A percentile compares a stretch with the other conserved stretches of the same genome.
Conservation (phyloP, 1,140 invertebrate species). For the Drosophila ironensis region DNA sequence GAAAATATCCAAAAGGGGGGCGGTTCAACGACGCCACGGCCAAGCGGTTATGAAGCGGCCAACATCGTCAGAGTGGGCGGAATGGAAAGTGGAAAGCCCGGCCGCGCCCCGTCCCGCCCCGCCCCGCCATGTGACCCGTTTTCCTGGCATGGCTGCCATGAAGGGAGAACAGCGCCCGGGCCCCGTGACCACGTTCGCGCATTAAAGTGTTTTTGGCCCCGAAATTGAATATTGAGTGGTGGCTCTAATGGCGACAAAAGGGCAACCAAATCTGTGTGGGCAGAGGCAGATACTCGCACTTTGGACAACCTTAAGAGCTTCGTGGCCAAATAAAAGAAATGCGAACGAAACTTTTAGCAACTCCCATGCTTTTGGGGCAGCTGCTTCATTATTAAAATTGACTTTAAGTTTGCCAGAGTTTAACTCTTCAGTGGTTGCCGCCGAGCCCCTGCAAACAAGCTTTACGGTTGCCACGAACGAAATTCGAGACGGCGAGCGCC, state of each 20-base stretch:
- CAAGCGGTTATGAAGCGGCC: conserved; percentile 64
- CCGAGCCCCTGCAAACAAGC: background rate
- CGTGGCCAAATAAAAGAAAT: background rate
- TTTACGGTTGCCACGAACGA: background rate
- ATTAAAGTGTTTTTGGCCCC: conserved; percentile 65
- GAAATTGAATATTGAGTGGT: conserved; percentile 75
- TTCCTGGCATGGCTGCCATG: conserved; percentile 1
- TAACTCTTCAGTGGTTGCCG: conserved; percentile 2
- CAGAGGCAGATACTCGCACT: no score
- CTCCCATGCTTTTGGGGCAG: background rate
- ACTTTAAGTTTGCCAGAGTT: conserved; percentile 22
- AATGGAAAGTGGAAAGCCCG: background rate
- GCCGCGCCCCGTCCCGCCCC: background rate
- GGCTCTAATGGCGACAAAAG: conserved; percentile 54
- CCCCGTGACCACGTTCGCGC: conserved; percentile 59
- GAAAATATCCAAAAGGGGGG: conserved; percentile 58
- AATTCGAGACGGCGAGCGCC: conserved; percentile 4
- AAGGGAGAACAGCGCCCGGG: conserved; percentile 7
- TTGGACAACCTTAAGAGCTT: conserved; percentile 5
- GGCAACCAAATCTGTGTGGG: conserved; percentile 18
- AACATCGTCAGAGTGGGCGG: conserved; percentile 34
- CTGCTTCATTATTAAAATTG: conserved; percentile 16
- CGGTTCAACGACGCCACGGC: conserved; percentile 47
- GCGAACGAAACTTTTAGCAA: conserved; percentile 8
- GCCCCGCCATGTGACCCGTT: background rate